Base-by-base conservation (phyloP, 2,797 vertebrate genomes). In the Pipistrellus pipistrellus region DNA sequence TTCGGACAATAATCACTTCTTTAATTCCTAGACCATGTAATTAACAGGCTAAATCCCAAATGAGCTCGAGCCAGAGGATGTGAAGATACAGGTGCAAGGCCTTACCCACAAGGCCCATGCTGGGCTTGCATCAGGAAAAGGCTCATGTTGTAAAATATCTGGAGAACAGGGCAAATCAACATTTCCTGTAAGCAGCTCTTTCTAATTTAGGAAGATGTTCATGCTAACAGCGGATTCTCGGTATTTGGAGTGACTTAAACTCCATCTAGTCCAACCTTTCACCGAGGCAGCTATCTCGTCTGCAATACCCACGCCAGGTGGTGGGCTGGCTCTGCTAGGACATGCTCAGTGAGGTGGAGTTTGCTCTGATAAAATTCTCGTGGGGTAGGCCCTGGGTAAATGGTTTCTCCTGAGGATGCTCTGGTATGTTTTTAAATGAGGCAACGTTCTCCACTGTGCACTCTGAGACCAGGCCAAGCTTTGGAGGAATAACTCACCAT, bases 181-280 rank as follows among this genome's bases (percentile, higher is more conserved):
- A 35, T 87, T 96, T 93, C 81, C 84, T 84, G 44, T 73, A 92
- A 96, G 94, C 44, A 84, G 35, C 38, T 88, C 84, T 88, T 86
- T 83, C 88, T 94, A 71, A 92, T 86, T 95, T 82, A 76, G 85
- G 85, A 94, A 83, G 57, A 27, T 83, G 44, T 10, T 88, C 69
- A 13, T 77, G 83, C 71, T 68, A 91, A 46, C 53, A 90, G 71
- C 59, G 84, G 71, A 88, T 77, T 92, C 84, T 83, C 44, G 27
- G 80, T 90, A 91, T 86, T 72, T 76, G 44, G 27, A 83, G 44
- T 44, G 53, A 75, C 46, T 95, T 84, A 82, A 89, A 83, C 91
- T 76, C 86, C 55, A 87, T 38, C 59, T 30, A 59, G 21, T 64
- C 32, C 44, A 46, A 73, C 10, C 32, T 80, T 57, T 44, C n/a